Evolutionary conservation across 2,888 invertebrate species (phyloP).

Genomic region (Heliconius ismenius): DNA sequence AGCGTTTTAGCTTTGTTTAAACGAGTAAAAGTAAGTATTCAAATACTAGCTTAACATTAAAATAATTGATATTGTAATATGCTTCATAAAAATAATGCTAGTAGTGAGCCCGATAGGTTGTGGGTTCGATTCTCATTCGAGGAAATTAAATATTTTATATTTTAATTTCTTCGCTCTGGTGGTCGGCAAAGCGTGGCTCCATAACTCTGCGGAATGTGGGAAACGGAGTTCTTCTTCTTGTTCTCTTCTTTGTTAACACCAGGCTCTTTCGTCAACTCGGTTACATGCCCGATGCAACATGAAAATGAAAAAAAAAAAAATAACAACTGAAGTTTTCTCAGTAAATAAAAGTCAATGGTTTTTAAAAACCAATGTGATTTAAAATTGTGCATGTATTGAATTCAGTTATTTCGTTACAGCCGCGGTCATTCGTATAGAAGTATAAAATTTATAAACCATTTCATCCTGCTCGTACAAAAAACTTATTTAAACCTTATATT

Average conservation of each 20-base stretch:
- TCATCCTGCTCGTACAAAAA: conserved; percentile 20
- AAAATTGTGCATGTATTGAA: conserved; percentile 34
- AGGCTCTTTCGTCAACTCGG: neutral
- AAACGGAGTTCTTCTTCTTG: too few relatives aligned
- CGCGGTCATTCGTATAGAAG: conserved; percentile 38
- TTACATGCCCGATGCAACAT: too few relatives aligned
- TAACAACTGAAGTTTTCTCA: conserved; percentile 25
- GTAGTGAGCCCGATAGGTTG: neutral
- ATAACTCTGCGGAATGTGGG: too few relatives aligned
- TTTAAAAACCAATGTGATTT: conserved; percentile 41
- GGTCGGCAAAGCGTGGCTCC: too few relatives aligned
- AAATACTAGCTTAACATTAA: neutral
- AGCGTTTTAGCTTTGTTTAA: neutral
- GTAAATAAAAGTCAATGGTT: conserved; percentile 41
- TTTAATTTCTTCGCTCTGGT: too few relatives aligned
- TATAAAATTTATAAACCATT: conserved; percentile 34
- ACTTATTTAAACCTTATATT: conserved; percentile 16
- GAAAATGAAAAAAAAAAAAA: conserved; percentile 14
- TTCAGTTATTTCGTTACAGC: conserved; percentile 41
- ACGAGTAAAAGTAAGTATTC: neutral
- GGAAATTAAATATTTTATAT: too few relatives aligned
- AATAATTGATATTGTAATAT: neutral
- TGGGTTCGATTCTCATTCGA: too few relatives aligned
- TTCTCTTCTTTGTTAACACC: too few relatives aligned
- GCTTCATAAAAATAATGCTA: too few relatives aligned